phyloP scores from a whole-genome alignment of 2,888 invertebrate species.

The Eupeodes luniger region DNA sequence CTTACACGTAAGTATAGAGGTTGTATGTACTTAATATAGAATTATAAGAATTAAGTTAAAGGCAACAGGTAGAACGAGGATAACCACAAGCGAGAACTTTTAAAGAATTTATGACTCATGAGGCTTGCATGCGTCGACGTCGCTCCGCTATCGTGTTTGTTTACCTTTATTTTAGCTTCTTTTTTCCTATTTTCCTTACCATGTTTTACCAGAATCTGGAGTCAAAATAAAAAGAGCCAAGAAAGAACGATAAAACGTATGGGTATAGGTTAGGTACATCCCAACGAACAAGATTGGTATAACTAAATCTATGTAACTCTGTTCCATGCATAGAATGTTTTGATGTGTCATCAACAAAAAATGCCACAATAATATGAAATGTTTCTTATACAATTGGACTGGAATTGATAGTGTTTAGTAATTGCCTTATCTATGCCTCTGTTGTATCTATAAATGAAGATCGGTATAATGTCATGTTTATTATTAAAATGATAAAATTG shows the following conservation, averaged over 20 bases:
- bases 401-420: background rate
- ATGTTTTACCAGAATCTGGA: background rate
- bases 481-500: too few relatives aligned
- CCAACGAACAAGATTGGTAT: background rate
- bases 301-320: background rate
- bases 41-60: slow-evolving; percentile 31
- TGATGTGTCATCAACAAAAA: slow-evolving; percentile 35
- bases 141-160: slow-evolving; percentile 26
- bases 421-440: background rate
- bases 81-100: background rate
- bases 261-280: background rate
- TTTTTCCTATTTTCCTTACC: background rate
- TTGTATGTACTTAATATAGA: too few relatives aligned
- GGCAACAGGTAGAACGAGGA: slow-evolving; percentile 8
- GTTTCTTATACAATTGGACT: background rate
- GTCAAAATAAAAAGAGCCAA: slow-evolving; percentile 32
- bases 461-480: too few relatives aligned
- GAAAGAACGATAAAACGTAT: background rate
- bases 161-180: background rate
- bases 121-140: slow-evolving; percentile 9
- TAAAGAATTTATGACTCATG: slow-evolving; percentile 52
- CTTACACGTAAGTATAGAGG: too few relatives aligned
- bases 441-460: background rate
- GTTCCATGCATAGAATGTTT: background rate
- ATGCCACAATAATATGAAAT: slow-evolving; percentile 29